Base-by-base conservation (phyloP, 2,797 vertebrate genomes). In the Podarcis lilfordi region DNA sequence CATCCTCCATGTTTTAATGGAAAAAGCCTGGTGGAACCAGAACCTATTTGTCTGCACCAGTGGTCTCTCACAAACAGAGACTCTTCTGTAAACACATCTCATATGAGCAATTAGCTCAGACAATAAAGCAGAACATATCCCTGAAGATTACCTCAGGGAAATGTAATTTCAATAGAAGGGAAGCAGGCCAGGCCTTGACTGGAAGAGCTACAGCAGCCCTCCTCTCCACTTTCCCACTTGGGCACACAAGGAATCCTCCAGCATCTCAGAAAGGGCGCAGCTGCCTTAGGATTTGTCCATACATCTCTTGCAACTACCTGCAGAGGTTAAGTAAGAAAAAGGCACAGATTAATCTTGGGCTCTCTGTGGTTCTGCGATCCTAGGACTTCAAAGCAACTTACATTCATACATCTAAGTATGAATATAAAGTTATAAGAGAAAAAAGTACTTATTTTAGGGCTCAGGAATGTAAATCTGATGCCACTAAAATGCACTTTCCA, bases 401-500 rank as follows among this genome's bases (percentile, higher is more conserved):
- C 10, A 32, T n/a, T n/a, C 29, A 13, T 32, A 43, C 40, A 17
- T 11, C 50, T 55, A 55, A 55, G 50, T 55, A 29, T 69, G 45
- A 19, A 32, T n/a, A 50, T 23, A 50, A 23, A 71, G 15, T 37
- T 45, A 21, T 84, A 72, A 84, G 69, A 84, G 64, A 23, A 80
- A 80, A 80, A 72, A 91, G 74, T 85, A 92, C 88, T 93, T 95
- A 95, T 94, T 95, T 95, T 94, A 93, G 93, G 91, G 89, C 2
- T 3, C 64, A 84, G 84, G 88, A 91, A 92, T 90, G 86, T 79
- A 10, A 89, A 91, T 84, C 86, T 75, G 75, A 50, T 89, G 94
- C 94, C 93, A 93, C 80, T 83, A 84, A 92, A 94, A 89, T 90
- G 78, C 50, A 55, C 87, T 85, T 94, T 61, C 64, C 43, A 55